phyloP scores from a whole-genome alignment of 2,113 vertebrate species.

The Miniopterus natalensis region DNA sequence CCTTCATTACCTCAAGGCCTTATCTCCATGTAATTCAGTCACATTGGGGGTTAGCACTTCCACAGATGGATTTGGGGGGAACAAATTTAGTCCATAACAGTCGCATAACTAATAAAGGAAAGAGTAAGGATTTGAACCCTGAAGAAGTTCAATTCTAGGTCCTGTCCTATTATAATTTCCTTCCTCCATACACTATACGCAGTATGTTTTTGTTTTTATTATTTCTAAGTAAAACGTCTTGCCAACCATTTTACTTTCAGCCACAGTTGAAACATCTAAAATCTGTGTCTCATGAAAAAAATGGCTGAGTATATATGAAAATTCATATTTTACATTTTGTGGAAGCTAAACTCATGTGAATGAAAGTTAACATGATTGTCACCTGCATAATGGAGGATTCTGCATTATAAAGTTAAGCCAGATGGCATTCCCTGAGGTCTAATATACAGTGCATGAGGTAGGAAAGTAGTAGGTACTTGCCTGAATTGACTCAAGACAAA shows the following conservation, averaged over 20 bases:
- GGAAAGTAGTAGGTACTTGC: neutral
- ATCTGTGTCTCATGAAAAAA: conserved; percentile 1
- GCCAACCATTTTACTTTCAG: neutral
- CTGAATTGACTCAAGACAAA: neutral
- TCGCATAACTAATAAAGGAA: neutral
- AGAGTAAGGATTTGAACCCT: neutral
- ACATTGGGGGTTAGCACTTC: neutral
- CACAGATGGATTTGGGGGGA: neutral
- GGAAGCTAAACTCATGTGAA: neutral
- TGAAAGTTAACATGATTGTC: neutral
- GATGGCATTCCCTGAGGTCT: neutral
- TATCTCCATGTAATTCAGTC: neutral
- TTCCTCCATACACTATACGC: neutral
- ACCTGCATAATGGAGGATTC: neutral
- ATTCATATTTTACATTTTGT: neutral
- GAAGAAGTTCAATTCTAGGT: neutral
- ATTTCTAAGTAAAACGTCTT: conserved; percentile 15
- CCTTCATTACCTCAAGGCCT: neutral
- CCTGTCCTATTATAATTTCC: neutral
- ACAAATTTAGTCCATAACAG: neutral
- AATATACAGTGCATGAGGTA: neutral
- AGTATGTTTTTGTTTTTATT: neutral
- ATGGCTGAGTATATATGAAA: neutral
- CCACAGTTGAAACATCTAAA: conserved; percentile 23
- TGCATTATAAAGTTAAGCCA: neutral